phyloP scores from a whole-genome alignment of 2,113 vertebrate species.

The Trichomycterus rosablanca region DNA sequence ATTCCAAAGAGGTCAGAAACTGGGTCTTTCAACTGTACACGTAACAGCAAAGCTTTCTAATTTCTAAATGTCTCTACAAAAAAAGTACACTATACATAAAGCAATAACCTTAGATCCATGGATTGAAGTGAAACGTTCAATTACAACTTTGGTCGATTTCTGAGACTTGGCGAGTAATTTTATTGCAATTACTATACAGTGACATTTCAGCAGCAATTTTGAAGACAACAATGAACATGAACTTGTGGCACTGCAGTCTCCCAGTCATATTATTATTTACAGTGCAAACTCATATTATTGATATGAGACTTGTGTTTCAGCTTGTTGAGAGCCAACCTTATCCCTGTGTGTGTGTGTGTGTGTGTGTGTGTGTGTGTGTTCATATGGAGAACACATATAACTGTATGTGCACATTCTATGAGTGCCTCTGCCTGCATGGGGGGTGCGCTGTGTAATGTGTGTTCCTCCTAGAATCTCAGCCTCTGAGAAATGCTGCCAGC shows the following conservation, averaged over 20 bases:
- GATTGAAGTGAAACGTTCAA: too few species aligned
- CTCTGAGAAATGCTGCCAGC: constrained; percentile 2
- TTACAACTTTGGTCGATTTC: too few species aligned
- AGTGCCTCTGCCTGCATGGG: too few species aligned
- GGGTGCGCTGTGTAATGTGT: constrained; percentile 19
- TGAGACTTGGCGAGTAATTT: too few species aligned
- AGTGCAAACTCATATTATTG: constrained; percentile 44
- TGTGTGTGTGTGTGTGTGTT: neutral
- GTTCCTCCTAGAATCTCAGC: constrained; percentile 14
- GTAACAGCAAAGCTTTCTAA: too few species aligned
- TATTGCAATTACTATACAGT: neutral
- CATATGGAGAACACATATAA: neutral
- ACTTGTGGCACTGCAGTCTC: constrained; percentile 26
- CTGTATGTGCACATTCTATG: constrained; percentile 10
- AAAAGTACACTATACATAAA: too few species aligned
- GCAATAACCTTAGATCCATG: too few species aligned
- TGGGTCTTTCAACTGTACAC: too few species aligned
- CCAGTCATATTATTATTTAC: constrained; percentile 44
- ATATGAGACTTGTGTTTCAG: constrained; percentile 29
- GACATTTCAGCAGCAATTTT: constrained; percentile 23
- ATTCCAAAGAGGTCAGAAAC: too few species aligned
- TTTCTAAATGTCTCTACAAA: too few species aligned
- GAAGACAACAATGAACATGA: constrained; percentile 34
- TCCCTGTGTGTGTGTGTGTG: constrained; percentile 5
- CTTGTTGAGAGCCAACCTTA: constrained; percentile 18